Conservation (phyloP, 2,113 vertebrate genomes). For the Pseudonaja textilis region DNA sequence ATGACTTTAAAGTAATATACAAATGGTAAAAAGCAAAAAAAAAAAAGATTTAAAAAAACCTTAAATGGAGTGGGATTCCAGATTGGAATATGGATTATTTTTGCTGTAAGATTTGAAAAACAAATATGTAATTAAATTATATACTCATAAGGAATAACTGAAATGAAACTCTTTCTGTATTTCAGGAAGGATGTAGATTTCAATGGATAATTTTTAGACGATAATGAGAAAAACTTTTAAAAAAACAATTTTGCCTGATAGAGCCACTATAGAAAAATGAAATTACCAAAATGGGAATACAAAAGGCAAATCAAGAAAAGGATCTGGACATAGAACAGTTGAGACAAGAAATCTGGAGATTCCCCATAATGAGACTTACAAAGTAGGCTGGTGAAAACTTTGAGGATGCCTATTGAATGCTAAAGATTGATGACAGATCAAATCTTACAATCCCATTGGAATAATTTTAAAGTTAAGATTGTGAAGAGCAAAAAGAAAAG, state of each 20-base stretch:
- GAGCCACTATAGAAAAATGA: not conserved
- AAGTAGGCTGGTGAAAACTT: not conserved
- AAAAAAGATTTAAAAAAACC: not conserved
- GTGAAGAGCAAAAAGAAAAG: not conserved
- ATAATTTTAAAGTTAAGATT: not conserved
- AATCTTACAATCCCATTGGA: not conserved
- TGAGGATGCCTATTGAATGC: not conserved
- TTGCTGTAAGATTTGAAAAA: too few relatives aligned
- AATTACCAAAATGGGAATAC: not conserved
- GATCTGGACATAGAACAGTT: not conserved
- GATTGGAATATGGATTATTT: not conserved
- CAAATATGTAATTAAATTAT: not conserved
- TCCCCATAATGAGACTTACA: not conserved
- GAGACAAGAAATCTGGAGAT: not conserved
- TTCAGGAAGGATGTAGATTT: not conserved
- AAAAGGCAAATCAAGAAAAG: not conserved
- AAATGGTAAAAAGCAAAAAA: not conserved
- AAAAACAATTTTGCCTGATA: not conserved
- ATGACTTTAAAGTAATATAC: not conserved
- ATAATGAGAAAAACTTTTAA: not conserved
- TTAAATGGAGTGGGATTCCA: not conserved
- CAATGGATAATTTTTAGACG: not conserved
- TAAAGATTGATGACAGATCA: not conserved
- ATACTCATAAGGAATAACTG: not conserved
- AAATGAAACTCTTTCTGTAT: not conserved